Evolutionary conservation across 2,113 vertebrate genomes (phyloP).

Genomic region (Salvelinus namaycush): DNA sequence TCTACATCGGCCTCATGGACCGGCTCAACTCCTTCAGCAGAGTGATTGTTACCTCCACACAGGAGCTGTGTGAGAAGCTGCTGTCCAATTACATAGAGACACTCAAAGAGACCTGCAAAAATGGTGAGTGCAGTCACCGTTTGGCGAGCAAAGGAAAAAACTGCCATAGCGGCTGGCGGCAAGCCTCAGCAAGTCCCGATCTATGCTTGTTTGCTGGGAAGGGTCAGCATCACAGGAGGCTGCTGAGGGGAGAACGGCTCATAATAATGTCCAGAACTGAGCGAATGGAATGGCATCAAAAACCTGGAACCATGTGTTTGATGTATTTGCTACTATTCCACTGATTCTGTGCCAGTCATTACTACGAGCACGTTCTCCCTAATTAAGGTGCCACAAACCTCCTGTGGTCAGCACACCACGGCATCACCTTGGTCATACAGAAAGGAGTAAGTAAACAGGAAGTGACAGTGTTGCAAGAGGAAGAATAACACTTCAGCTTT

Average conservation of each 20-base stretch:
- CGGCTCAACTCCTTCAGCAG: constrained; percentile 69
- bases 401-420: background rate
- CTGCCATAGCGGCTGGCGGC: no score
- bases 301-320: no score
- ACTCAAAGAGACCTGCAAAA: constrained; percentile 75
- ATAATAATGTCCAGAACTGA: no score
- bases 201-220: no score
- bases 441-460: background rate
- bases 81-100: constrained; percentile 70
- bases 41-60: constrained; percentile 69
- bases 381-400: no score
- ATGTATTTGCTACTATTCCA: no score
- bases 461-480: background rate
- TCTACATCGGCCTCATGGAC: constrained; percentile 79
- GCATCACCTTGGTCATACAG: background rate
- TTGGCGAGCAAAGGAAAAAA: background rate
- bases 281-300: no score
- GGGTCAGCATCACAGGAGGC: background rate
- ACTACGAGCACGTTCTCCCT: no score
- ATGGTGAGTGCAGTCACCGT: constrained; percentile 60
- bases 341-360: no score
- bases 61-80: constrained; percentile 68
- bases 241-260: background rate
- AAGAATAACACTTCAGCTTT: background rate
- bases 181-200: no score